phyloP scores from a whole-genome alignment of 2,888 invertebrate genomes.

The Euclidia mi region DNA sequence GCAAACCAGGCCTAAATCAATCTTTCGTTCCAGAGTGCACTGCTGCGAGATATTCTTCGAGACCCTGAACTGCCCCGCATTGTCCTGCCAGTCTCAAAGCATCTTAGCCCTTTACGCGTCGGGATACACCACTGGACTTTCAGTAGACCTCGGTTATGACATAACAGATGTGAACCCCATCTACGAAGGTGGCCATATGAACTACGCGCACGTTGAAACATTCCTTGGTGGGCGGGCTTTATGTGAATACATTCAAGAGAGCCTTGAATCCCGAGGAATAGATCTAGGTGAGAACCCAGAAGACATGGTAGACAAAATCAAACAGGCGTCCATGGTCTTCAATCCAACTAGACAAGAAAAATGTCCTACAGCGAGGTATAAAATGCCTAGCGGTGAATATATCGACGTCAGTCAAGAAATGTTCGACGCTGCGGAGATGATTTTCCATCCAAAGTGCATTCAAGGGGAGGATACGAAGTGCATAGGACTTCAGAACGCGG shows the following conservation, averaged over 20 bases:
- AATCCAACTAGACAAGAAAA: too few relatives aligned
- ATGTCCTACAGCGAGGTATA: slow-evolving; percentile 45
- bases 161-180: slow-evolving; percentile 66
- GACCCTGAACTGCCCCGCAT: slow-evolving; percentile 72
- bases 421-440: slow-evolving; percentile 69
- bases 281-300: slow-evolving; percentile 44
- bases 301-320: background rate
- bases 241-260: slow-evolving; percentile 57
- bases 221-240: slow-evolving; percentile 66
- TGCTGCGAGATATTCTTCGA: slow-evolving; percentile 82
- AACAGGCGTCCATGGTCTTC: slow-evolving; percentile 2
- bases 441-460: slow-evolving; percentile 73
- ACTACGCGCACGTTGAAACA: slow-evolving; percentile 72
- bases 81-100: slow-evolving; percentile 76
- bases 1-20: too few relatives aligned
- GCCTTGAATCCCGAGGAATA: slow-evolving; percentile 56
- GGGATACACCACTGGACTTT: slow-evolving; percentile 75
- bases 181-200: slow-evolving; percentile 75
- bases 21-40: slow-evolving; percentile 66
- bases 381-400: slow-evolving; percentile 63
- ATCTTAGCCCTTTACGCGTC: too few relatives aligned
- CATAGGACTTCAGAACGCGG: slow-evolving; percentile 66
- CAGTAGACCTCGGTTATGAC: slow-evolving; percentile 78
- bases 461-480: slow-evolving; percentile 43
- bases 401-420: slow-evolving; percentile 72